phyloP scores from a whole-genome alignment of 2,113 vertebrate species.

The Caranx ignobilis region DNA sequence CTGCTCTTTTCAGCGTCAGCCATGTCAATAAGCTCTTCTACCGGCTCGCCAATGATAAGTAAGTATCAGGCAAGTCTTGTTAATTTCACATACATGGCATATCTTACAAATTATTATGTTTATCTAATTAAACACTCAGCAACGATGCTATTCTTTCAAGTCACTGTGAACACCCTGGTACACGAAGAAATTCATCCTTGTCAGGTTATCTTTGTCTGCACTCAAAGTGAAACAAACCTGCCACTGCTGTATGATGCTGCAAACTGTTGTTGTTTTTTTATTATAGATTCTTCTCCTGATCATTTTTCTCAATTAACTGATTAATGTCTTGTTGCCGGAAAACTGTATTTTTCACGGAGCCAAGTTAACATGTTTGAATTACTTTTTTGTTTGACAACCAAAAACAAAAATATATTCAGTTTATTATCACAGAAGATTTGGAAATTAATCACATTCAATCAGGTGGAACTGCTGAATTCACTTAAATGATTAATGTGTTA shows the following conservation, averaged over 20 bases:
- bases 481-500: too few relatives aligned
- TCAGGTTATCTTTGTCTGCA: not conserved
- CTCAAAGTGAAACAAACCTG: not conserved
- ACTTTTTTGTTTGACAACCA: not conserved
- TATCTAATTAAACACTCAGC: not conserved
- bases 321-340: not conserved
- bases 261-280: not conserved
- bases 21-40: conserved; percentile 87
- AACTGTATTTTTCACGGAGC: not conserved
- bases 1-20: conserved; percentile 83
- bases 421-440: not conserved
- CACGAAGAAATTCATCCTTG: not conserved
- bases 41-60: conserved; percentile 90
- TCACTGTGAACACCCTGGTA: not conserved
- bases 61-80: conserved; percentile 70
- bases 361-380: not conserved
- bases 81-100: not conserved
- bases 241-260: not conserved
- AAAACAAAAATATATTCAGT: not conserved
- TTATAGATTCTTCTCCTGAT: not conserved
- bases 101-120: not conserved
- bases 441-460: not conserved
- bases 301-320: not conserved
- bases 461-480: too few relatives aligned
- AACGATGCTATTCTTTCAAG: not conserved